Evolutionary conservation across 1,140 invertebrate genomes (phyloP).

Genomic region (Trichoplusia ni): DNA sequence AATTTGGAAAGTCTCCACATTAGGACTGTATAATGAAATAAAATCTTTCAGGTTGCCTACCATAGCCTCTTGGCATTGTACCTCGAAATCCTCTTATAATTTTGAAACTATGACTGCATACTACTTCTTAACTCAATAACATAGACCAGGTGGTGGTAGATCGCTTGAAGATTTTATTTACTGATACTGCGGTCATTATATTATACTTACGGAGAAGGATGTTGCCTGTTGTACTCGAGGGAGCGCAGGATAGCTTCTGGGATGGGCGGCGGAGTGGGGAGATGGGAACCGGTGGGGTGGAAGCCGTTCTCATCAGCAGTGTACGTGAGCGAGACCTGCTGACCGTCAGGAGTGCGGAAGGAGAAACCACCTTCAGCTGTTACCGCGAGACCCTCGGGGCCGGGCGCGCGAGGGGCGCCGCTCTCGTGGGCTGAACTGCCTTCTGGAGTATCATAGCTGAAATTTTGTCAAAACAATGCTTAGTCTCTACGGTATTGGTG

Average conservation of each 20-base stretch:
- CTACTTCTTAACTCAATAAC: too few relatives aligned
- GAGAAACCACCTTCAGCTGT: slow-evolving; percentile 86
- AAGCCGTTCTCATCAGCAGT: slow-evolving; percentile 91
- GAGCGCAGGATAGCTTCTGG: slow-evolving; percentile 81
- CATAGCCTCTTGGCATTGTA: too few relatives aligned
- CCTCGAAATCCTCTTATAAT: too few relatives aligned
- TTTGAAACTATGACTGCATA: too few relatives aligned
- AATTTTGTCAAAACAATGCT: slow-evolving; percentile 33
- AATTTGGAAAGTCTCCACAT: too few relatives aligned
- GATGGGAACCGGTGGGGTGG: slow-evolving; percentile 86
- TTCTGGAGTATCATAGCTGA: slow-evolving; percentile 83
- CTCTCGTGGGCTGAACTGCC: slow-evolving; percentile 86
- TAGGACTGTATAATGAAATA: too few relatives aligned
- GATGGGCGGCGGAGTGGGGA: slow-evolving; percentile 91
- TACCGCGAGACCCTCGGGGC: slow-evolving; percentile 83
- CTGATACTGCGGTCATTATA: too few relatives aligned
- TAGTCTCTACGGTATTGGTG: not conserved
- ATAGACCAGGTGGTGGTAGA: too few relatives aligned
- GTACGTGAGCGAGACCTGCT: slow-evolving; percentile 86
- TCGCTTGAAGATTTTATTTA: too few relatives aligned
- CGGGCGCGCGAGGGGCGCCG: slow-evolving; percentile 84
- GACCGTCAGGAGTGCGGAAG: slow-evolving; percentile 88
- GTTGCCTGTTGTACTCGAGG: slow-evolving; percentile 64
- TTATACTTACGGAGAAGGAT: slow-evolving; percentile 69
- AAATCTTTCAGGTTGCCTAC: too few relatives aligned